A percentile compares a stretch with the other conserved stretches of the same genome.
Evolutionary conservation across 64 coral and sea anemone genomes (phyloP).

Genomic region (Stichodactyla mertensii): DNA sequence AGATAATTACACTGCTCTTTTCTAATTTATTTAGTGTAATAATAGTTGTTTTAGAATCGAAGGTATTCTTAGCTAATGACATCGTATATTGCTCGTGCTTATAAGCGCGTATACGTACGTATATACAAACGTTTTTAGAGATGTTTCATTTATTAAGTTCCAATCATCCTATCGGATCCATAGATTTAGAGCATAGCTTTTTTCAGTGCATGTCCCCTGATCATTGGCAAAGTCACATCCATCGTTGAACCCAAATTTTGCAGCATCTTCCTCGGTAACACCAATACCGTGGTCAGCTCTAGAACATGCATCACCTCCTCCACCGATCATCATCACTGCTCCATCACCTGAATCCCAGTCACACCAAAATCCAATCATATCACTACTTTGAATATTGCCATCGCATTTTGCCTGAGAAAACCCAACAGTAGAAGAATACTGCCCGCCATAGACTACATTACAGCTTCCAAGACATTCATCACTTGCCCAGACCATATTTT

Average conservation of each 20-base stretch:
- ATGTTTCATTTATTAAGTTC: neutral
- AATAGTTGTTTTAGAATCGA: too few relatives aligned
- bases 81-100: too few relatives aligned
- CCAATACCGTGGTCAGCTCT: constrained; percentile 25
- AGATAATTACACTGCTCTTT: too few relatives aligned
- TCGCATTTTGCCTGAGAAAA: constrained; percentile 7
- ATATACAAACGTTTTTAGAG: too few relatives aligned
- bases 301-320: neutral
- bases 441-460: constrained; percentile 6
- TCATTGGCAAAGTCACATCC: constrained; percentile 13
- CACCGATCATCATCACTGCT: constrained; percentile 41
- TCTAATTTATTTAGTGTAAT: too few relatives aligned
- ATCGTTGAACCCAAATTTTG: neutral
- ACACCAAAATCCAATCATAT: constrained; percentile 35
- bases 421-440: constrained; percentile 1
- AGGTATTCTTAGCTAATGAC: too few relatives aligned
- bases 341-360: constrained; percentile 21
- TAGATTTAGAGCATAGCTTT: constrained; percentile 2
- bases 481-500: neutral
- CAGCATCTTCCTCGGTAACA: neutral
- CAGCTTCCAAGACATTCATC: constrained; percentile 22
- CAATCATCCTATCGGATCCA: neutral
- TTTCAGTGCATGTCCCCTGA: neutral
- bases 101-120: too few relatives aligned
- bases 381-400: constrained; percentile 24